These are phyloP conservation scores for Parasteatoda lunata DNA, from an alignment of 2,888 invertebrate genomes.

Conservation along the genomic window DNA sequence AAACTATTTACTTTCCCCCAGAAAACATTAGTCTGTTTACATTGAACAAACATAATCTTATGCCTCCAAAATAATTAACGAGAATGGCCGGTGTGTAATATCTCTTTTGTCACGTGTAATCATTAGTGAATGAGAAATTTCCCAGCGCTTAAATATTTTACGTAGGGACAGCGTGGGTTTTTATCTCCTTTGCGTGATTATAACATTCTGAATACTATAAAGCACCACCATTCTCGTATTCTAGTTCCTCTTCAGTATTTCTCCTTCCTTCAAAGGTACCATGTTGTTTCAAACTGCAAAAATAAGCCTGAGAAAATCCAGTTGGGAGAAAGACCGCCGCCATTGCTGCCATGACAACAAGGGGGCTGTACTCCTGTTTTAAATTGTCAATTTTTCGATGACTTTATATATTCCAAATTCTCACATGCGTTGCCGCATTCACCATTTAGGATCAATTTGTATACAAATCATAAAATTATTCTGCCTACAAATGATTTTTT, in stretches of 20 bases:
- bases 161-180: slow-evolving; percentile 7
- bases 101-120: neutral
- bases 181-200: slow-evolving; percentile 5
- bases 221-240: neutral
- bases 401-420: too few relatives aligned
- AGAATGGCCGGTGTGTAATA: neutral
- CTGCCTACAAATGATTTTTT: too few relatives aligned
- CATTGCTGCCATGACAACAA: slow-evolving; percentile 44
- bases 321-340: slow-evolving; percentile 34
- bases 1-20: too few relatives aligned
- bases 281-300: slow-evolving; percentile 39
- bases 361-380: neutral
- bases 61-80: neutral
- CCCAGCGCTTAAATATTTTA: slow-evolving; percentile 12
- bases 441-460: too few relatives aligned
- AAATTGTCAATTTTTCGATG: too few relatives aligned
- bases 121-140: slow-evolving; percentile 28
- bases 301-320: slow-evolving; percentile 44
- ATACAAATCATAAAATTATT: too few relatives aligned
- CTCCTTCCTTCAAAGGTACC: slow-evolving; percentile 7
- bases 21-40: too few relatives aligned
- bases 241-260: neutral
- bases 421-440: too few relatives aligned
- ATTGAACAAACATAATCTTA: too few relatives aligned
- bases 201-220: neutral